Conservation (phyloP, 2,797 vertebrate genomes). For the Tragelaphus oryx region DNA sequence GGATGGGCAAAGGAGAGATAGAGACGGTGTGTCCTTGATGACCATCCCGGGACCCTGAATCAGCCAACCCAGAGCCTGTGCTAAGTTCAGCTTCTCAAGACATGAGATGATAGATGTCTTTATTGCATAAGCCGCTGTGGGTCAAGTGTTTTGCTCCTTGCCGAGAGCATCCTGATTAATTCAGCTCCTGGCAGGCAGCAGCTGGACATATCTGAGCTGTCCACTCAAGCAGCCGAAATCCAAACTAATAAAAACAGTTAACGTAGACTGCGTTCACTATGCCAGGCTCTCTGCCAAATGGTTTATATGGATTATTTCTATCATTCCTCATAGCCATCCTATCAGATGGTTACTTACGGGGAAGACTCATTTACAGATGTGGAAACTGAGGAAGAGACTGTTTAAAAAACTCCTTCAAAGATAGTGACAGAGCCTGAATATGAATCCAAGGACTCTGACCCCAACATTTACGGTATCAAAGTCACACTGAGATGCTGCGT, state of each 20-base stretch:
- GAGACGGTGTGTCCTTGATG: not conserved
- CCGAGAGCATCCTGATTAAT: not conserved
- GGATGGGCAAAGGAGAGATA: not conserved
- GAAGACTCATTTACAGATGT: not conserved
- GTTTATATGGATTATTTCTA: not conserved
- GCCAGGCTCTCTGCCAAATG: not conserved
- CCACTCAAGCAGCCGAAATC: not conserved
- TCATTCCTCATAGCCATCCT: not conserved
- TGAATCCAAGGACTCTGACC: too few relatives aligned
- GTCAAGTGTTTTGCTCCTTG: not conserved
- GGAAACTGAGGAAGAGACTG: not conserved
- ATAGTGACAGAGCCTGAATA: not conserved
- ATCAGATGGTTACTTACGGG: not conserved
- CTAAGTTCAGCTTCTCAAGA: not conserved
- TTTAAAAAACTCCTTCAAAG: not conserved
- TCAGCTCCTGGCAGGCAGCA: not conserved
- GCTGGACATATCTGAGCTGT: not conserved
- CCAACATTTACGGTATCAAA: fast-evolving
- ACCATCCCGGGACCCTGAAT: fast-evolving
- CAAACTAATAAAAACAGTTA: not conserved
- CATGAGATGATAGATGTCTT: not conserved
- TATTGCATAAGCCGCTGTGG: not conserved
- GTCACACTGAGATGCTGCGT: not conserved
- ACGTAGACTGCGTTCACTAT: not conserved
- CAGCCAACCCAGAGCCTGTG: not conserved